Percentiles rank a stretch among this genome's conserved stretches.
phyloP scores from a whole-genome alignment of 2,797 vertebrate genomes.

The Onychomys leucogaster region DNA sequence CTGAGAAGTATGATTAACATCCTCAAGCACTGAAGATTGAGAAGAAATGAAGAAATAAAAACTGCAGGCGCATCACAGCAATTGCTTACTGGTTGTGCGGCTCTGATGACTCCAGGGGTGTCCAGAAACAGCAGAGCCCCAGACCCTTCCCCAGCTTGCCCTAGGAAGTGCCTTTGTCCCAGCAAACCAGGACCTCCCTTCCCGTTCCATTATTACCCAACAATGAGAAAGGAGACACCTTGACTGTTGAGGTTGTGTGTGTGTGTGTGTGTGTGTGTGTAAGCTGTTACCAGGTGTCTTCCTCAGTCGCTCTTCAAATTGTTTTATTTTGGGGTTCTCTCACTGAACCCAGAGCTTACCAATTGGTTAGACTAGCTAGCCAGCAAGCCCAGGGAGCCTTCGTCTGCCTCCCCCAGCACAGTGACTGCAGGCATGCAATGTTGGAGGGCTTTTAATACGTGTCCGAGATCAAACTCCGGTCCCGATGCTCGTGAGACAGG shows the following conservation, averaged over 20 bases:
- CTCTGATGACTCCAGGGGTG: not conserved
- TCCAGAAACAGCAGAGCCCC: not conserved
- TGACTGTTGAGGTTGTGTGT: no score
- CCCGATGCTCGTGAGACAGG: not conserved
- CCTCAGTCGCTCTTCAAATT: not conserved
- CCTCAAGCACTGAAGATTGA: not conserved
- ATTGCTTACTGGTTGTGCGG: not conserved
- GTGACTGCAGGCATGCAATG: no score
- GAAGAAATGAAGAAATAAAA: constrained; percentile 40
- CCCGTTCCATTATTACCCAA: not conserved
- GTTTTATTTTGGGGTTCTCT: not conserved
- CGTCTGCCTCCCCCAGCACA: not conserved
- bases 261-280: not conserved
- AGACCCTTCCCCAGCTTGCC: not conserved
- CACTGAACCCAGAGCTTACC: not conserved
- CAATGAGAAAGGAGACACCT: not conserved
- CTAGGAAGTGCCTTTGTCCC: not conserved
- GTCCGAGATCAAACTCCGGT: not conserved
- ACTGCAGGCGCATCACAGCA: not conserved
- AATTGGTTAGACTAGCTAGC: not conserved
- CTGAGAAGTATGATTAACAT: constrained; percentile 56
- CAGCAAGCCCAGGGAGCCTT: not conserved
- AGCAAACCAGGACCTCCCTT: not conserved
- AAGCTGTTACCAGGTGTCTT: not conserved
- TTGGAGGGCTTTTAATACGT: no score